Evolutionary conservation across 2,113 vertebrate genomes (phyloP).

Genomic region (Carassius carassius): DNA sequence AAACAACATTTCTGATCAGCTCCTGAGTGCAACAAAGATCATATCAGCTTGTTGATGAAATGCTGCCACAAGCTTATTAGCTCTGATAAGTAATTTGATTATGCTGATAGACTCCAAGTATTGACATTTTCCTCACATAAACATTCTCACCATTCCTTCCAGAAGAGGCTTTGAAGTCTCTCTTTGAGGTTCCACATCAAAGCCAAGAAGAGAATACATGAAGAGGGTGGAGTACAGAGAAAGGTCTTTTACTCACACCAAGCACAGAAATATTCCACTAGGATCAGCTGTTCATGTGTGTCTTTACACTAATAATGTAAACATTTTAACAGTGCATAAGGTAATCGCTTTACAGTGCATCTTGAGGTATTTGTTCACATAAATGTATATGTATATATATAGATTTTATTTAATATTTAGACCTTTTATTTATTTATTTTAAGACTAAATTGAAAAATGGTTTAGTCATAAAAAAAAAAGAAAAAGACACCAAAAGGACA

Average conservation of each 20-base stretch:
- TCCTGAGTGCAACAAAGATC: conserved; percentile 14
- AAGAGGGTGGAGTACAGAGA: conserved; percentile 51
- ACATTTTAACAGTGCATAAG: too few species aligned
- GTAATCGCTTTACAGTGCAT: background rate
- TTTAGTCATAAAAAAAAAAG: background rate
- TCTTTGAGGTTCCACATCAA: conserved; percentile 72
- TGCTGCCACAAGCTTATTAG: background rate
- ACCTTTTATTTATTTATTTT: background rate
- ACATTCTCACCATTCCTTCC: conserved; percentile 59
- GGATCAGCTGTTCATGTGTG: background rate
- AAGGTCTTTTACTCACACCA: conserved; percentile 14
- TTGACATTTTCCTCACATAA: conserved; percentile 73
- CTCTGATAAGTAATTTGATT: background rate
- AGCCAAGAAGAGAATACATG: conserved; percentile 52
- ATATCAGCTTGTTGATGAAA: conserved; percentile 6
- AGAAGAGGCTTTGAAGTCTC: conserved; percentile 68
- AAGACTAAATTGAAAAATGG: background rate
- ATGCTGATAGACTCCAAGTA: conserved; percentile 64
- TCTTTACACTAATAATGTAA: background rate
- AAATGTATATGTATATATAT: background rate
- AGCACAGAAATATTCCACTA: background rate
- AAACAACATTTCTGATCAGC: conserved; percentile 24
- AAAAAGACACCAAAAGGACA: background rate
- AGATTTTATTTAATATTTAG: background rate
- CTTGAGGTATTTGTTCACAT: background rate